Percentiles rank a stretch among this genome's conserved stretches.
phyloP scores from a whole-genome alignment of 2,888 invertebrate genomes.

The Polydrusus tereticollis region DNA sequence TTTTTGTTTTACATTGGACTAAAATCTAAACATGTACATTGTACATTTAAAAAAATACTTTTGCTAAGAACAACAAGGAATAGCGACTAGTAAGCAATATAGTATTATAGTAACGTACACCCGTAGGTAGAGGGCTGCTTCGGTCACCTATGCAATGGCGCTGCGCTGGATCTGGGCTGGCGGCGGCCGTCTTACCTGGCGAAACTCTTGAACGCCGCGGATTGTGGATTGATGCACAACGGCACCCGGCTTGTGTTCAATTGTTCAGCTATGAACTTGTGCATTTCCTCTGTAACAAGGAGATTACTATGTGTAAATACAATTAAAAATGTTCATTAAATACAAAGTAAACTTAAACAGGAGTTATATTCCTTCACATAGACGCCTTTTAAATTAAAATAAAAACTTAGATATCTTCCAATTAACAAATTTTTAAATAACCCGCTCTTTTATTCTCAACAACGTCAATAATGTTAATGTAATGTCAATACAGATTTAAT shows the following conservation, averaged over 20 bases:
- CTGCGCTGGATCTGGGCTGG: constrained; percentile 65
- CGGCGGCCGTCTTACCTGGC: constrained; percentile 89
- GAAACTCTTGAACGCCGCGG: constrained; percentile 99
- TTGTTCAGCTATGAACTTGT: constrained; percentile 98
- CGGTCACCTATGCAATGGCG: constrained; percentile 69
- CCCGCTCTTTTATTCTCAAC: too few relatives aligned
- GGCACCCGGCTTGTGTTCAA: constrained; percentile 96
- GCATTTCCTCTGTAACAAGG: constrained; percentile 90
- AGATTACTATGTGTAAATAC: neutral
- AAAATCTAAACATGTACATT: neutral
- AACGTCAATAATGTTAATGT: too few relatives aligned
- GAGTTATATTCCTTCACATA: too few relatives aligned
- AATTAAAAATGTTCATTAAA: constrained; percentile 24
- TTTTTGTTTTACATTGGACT: too few relatives aligned
- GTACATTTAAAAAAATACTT: neutral
- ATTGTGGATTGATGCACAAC: constrained; percentile 99
- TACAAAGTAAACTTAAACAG: too few relatives aligned
- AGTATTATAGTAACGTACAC: constrained; percentile 20
- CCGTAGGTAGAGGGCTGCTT: constrained; percentile 43
- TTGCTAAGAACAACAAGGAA: neutral
- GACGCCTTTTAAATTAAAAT: too few relatives aligned
- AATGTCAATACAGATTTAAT: too few relatives aligned
- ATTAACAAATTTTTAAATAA: too few relatives aligned
- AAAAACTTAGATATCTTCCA: too few relatives aligned
- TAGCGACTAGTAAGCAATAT: neutral